Evolutionary conservation across 2,888 invertebrate genomes (phyloP), one percentile per base, ranked within the genome.

Genomic region (Caenorhabditis plicata): DNA sequence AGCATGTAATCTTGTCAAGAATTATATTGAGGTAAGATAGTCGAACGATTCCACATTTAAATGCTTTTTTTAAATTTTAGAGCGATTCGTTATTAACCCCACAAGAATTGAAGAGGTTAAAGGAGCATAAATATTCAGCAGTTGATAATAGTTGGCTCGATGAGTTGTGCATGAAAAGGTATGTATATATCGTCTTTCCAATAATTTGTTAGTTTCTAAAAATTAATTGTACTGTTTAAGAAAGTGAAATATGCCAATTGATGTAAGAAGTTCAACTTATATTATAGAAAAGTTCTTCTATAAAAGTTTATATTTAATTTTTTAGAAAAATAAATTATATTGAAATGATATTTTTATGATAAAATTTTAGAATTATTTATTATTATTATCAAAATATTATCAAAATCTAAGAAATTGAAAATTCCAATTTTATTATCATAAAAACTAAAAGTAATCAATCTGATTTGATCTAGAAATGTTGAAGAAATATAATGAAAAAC

Each of bases 91-190:
- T 67, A 42, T 68, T 84, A 38, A 65, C 75, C 5, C 66, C 68
- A 8, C 69, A 38, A 43, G 60, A 61, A 44, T 27, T 61, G 31
- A 49, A 61, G 44, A 19, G 54, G 87, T 98, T 62, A 88, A 89
- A 55, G 81, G 93, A 96, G 84, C 98, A 98, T 84, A 92, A 92
- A 85, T 99, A 99, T 86, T 90, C 81, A 90, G 91, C 82, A 87
- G 88, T 75, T 91, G 90, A 83, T 85, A 86, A 68, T 90, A 92
- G 84, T 82, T 92, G 77, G 85, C 91, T 81, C 93, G 98, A 85
- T 88, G 90, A 62, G 31, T 48, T 80, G 22, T 79, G 75, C 53
- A 81, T 81, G 80, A 73, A 80, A 66, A 69, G 61, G 79, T 77
- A 4, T 25, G 49, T 38, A 1, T 11, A n/a, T 27, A 13, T 15